Evolutionary conservation across 2,797 vertebrate species (phyloP).

Genomic region (Eulemur albifrons): DNA sequence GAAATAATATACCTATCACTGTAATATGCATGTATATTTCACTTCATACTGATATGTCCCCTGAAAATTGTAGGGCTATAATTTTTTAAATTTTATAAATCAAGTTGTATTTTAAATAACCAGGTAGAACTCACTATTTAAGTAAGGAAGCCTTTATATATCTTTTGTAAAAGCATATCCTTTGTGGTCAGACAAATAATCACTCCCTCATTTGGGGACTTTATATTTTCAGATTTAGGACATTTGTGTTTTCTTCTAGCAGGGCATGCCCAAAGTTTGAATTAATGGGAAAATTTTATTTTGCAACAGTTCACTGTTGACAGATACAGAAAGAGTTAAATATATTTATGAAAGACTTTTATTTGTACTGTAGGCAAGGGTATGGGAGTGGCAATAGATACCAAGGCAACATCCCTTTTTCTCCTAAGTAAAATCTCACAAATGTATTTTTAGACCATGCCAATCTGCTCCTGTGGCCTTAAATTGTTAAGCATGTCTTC

Average conservation of each 20-base stretch:
- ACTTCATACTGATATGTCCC: background rate
- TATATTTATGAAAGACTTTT: slow-evolving; percentile 27
- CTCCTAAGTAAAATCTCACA: slow-evolving; percentile 42
- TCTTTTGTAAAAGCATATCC: background rate
- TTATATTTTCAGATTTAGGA: slow-evolving; percentile 3
- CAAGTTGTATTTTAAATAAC: slow-evolving; percentile 34
- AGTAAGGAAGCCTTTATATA: background rate
- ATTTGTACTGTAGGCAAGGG: slow-evolving; percentile 2
- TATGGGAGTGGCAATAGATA: background rate
- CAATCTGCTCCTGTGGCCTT: slow-evolving; percentile 59
- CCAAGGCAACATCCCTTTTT: slow-evolving; percentile 18
- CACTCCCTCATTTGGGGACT: background rate
- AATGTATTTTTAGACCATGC: slow-evolving; percentile 59
- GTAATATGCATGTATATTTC: background rate
- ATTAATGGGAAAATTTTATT: slow-evolving; percentile 49
- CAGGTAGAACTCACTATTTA: background rate
- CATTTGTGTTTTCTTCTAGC: background rate
- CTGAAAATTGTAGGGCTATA: background rate
- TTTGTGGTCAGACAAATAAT: background rate
- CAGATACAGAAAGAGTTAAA: background rate
- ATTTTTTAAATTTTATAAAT: slow-evolving; percentile 39
- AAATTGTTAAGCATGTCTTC: slow-evolving; percentile 53
- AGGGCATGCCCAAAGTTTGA: slow-evolving; percentile 12
- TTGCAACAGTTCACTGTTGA: slow-evolving; percentile 15
- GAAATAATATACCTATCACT: background rate